Evolutionary conservation across 1,140 invertebrate genomes (phyloP), one percentile per base, ranked within the genome.

Genomic region (Druon quercuslanigerum): DNA sequence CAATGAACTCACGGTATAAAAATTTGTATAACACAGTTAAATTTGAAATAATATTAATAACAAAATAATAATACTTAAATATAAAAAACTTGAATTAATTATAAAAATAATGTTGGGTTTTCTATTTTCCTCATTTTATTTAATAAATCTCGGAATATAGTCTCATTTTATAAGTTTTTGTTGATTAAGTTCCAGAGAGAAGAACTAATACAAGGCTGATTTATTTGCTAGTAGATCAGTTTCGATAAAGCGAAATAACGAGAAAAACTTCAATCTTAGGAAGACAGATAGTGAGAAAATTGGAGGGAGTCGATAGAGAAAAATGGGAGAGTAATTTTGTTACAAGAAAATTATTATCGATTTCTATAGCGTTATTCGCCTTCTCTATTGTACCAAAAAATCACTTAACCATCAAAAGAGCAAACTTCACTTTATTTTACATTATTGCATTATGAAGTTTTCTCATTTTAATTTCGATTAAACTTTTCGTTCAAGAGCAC

Each of bases 281-380:
- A 66, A 66, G 60, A 66, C 46, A 66, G 60, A 66, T 66, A 66
- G 60, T 66, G 25, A 66, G 60, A 66, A 66, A 66, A 8, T 46
- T 66, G 25, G 20, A n/a, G 25, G 12, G 14, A 46, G 60, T 66
- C 60, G 60, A 60, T 60, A 66, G 20, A 66, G 60, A 66, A 16
- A 66, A 60, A 33, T 13, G 20, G 12, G 20, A 46, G 60, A 46
- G 60, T 66, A 66, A 66, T 66, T 66, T 66, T 40, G 11, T 25
- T n/a, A 46, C 3, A n/a, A 40, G 13, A 14, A 14, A 66, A 66
- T 66, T 66, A 66, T 66, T 66, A 66, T 66, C 52, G 52, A 66
- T 66, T 13, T 13, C 16, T 66, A 66, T 46, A 8, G 5, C 3
- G 54, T 12, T 20, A 0, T 13, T 56, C 11, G 60, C 4, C 11